Conservation (phyloP, 2,888 invertebrate species). For the Pristionchus arcanus region DNA sequence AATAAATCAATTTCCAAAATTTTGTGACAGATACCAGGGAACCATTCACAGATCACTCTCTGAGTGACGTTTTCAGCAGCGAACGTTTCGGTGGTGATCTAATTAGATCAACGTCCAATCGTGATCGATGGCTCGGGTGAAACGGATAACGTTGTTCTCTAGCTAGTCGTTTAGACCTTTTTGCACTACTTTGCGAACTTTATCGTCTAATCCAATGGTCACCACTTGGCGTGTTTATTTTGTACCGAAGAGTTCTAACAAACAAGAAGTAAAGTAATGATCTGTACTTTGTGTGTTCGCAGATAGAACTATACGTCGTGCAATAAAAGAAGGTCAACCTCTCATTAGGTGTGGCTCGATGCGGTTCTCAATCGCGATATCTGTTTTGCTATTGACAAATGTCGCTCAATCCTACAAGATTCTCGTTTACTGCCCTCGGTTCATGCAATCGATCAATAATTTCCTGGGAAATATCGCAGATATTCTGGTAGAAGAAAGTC, state of each 20-base stretch:
- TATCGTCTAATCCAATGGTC: too few relatives aligned
- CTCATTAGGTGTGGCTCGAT: neutral
- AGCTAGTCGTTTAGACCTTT: too few relatives aligned
- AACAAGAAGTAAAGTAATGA: neutral
- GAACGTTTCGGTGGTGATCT: too few relatives aligned
- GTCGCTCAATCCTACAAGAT: constrained; percentile 6
- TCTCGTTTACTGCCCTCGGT: constrained; percentile 14
- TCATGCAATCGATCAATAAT: constrained; percentile 31
- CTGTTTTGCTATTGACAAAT: neutral
- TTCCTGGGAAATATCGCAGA: constrained; percentile 31
- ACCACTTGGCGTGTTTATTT: neutral
- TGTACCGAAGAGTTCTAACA: neutral
- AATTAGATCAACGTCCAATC: too few relatives aligned
- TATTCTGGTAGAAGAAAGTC: constrained; percentile 4
- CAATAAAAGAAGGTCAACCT: neutral
- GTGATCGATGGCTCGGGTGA: too few relatives aligned
- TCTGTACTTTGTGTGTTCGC: neutral
- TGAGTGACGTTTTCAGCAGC: too few relatives aligned
- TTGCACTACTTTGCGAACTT: too few relatives aligned
- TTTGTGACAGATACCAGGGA: too few relatives aligned
- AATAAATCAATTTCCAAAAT: neutral
- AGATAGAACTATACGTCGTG: neutral
- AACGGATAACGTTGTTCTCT: too few relatives aligned
- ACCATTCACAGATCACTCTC: too few relatives aligned
- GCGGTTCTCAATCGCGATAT: neutral